phyloP scores from a whole-genome alignment of 2,888 invertebrate genomes.

The Heliconius ethilla region DNA sequence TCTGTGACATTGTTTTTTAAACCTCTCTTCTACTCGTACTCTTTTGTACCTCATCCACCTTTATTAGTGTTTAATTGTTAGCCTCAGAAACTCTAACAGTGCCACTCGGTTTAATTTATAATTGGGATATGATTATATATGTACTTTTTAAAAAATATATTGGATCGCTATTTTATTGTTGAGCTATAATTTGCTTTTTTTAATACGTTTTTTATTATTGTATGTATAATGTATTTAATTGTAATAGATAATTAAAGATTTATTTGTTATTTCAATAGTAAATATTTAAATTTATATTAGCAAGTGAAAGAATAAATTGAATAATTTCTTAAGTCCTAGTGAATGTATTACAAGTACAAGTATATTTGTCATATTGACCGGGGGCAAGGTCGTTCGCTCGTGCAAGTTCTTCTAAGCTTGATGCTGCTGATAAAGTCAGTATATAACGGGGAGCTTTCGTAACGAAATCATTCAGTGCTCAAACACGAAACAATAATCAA shows the following conservation, averaged over 20 bases:
- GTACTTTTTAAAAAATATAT: too few species aligned
- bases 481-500: conserved; percentile 51
- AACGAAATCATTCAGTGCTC: conserved; percentile 51
- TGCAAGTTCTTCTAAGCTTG: conserved; percentile 40
- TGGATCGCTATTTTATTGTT: not conserved
- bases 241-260: not conserved
- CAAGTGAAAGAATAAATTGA: not conserved
- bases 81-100: not conserved
- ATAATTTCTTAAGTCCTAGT: conserved; percentile 28
- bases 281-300: not conserved
- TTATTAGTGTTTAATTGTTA: not conserved
- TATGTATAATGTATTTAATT: not conserved
- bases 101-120: not conserved
- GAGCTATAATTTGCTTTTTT: too few species aligned
- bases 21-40: not conserved
- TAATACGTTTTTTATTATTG: too few species aligned
- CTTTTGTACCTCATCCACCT: not conserved
- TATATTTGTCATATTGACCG: conserved; percentile 41
- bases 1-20: not conserved
- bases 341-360: conserved; percentile 34
- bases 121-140: not conserved
- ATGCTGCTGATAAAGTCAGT: conserved; percentile 37
- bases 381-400: conserved; percentile 41
- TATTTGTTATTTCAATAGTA: not conserved
- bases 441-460: conserved; percentile 33